These are phyloP conservation scores for Aethina tumida DNA, from an alignment of 1,140 invertebrate species.

Conservation along the genomic window DNA sequence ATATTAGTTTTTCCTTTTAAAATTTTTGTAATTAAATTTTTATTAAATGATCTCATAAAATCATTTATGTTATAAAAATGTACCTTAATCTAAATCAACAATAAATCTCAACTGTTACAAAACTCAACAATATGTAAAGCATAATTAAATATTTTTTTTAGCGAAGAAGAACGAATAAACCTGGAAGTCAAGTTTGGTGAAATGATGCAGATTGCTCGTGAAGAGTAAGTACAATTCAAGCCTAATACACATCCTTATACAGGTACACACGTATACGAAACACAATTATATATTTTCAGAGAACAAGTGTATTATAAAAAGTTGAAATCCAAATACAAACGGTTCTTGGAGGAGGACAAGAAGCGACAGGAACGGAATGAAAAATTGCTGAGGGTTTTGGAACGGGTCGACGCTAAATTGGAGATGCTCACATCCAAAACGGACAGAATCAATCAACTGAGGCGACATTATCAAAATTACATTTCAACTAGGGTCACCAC, in stretches of 20 bases:
- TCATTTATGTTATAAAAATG: not conserved
- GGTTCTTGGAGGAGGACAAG: slow-evolving; percentile 49
- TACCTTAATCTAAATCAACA: not conserved
- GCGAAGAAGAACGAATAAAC: slow-evolving; percentile 31
- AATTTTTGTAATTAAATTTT: too few relatives aligned
- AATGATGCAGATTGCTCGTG: slow-evolving; percentile 28
- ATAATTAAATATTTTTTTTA: slow-evolving; percentile 20
- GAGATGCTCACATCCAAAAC: slow-evolving; percentile 47
- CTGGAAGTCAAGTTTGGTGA: slow-evolving; percentile 34
- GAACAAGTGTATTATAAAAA: slow-evolving; percentile 35
- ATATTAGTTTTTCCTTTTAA: too few relatives aligned
- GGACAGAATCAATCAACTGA: slow-evolving; percentile 44
- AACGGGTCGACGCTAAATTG: slow-evolving; percentile 46
- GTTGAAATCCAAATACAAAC: slow-evolving; percentile 45
- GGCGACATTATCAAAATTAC: slow-evolving; percentile 26
- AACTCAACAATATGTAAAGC: too few relatives aligned
- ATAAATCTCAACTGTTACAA: too few relatives aligned
- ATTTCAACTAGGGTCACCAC: too few relatives aligned
- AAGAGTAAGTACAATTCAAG: slow-evolving; percentile 31
- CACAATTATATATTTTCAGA: slow-evolving; percentile 22
- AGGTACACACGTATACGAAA: not conserved
- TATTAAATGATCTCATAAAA: not conserved
- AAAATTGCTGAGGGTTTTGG: slow-evolving; percentile 43
- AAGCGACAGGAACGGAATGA: slow-evolving; percentile 48
- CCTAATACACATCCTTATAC: too few relatives aligned